Evolutionary conservation across 1,140 invertebrate species (phyloP).

Genomic region (Drosophila sp.): DNA sequence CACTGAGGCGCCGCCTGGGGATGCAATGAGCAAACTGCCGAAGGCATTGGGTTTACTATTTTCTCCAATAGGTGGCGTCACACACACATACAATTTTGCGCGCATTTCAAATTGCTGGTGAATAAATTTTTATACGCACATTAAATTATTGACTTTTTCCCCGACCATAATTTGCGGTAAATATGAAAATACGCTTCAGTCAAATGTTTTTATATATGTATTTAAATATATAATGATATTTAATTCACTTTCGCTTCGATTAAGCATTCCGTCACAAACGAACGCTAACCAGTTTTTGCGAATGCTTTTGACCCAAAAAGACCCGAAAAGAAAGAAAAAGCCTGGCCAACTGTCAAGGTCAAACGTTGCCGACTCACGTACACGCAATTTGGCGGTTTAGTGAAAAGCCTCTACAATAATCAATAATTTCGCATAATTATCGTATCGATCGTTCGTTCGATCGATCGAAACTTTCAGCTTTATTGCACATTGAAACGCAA

Average conservation of each 20-base stretch:
- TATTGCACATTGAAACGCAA: conserved; percentile 71
- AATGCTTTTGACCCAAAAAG: conserved; percentile 8
- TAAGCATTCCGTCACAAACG: not conserved
- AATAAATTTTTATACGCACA: not conserved
- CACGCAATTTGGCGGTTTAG: conserved; percentile 72
- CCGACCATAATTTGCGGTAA: not conserved
- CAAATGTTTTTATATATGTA: not conserved
- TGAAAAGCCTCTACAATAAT: conserved; percentile 69
- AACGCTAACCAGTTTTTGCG: not conserved
- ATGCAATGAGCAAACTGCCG: not conserved
- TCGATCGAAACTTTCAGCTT: conserved; percentile 35
- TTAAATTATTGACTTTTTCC: not conserved
- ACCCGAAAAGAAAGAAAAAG: not conserved
- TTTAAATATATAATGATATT: not conserved
- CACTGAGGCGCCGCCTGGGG: conserved; percentile 21
- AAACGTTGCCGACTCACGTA: conserved; percentile 57
- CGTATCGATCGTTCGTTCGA: conserved; percentile 39
- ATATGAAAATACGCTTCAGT: not conserved
- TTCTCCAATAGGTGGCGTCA: conserved; percentile 31
- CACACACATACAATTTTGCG: not conserved
- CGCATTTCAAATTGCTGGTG: conserved; percentile 23
- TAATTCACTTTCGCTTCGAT: conserved; percentile 3
- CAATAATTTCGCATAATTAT: conserved; percentile 78
- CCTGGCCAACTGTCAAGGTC: conserved; percentile 63
- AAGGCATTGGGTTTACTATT: not conserved